A percentile compares a stretch with the other conserved stretches of the same genome.
These are phyloP conservation scores for Tyrophagus putrescentiae DNA, from an alignment of 1,140 invertebrate genomes.

Conservation along the genomic window DNA sequence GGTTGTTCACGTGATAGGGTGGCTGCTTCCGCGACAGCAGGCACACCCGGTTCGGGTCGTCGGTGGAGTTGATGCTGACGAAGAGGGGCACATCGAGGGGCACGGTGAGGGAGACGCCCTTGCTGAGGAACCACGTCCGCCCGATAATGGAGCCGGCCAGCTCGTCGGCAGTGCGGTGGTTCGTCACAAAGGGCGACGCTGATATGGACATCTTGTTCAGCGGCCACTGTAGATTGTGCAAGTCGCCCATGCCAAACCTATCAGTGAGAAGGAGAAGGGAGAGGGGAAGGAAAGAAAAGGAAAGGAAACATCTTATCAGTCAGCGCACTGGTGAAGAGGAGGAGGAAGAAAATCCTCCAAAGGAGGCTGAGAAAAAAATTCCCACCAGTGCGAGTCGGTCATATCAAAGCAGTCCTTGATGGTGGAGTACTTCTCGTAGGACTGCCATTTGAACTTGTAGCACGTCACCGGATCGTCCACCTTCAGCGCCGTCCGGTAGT, in stretches of 20 bases:
- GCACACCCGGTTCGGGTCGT: slow-evolving; percentile 47
- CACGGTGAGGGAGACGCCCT: slow-evolving; percentile 60
- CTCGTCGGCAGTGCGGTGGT: slow-evolving; percentile 44
- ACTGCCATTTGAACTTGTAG: slow-evolving; percentile 65
- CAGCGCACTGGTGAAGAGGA: too few species aligned
- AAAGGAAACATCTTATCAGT: slow-evolving; percentile 6
- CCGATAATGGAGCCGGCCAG: slow-evolving; percentile 52
- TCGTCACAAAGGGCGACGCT: slow-evolving; percentile 62
- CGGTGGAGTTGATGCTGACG: slow-evolving; percentile 34
- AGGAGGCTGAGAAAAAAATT: too few species aligned
- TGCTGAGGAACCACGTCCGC: slow-evolving; percentile 65
- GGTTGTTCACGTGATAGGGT: slow-evolving; percentile 54
- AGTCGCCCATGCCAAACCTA: slow-evolving; percentile 69
- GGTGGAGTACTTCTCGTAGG: slow-evolving; percentile 38
- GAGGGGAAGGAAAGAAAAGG: neutral
- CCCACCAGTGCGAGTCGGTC: slow-evolving; percentile 32
- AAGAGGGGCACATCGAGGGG: slow-evolving; percentile 59
- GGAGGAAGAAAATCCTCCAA: too few species aligned
- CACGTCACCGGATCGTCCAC: slow-evolving; percentile 36
- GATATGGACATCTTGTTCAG: slow-evolving; percentile 53
- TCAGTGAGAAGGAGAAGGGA: slow-evolving; percentile 34
- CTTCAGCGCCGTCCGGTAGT: slow-evolving; percentile 11
- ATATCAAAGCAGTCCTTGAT: slow-evolving; percentile 70
- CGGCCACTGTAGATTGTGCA: slow-evolving; percentile 57
- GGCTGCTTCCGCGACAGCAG: slow-evolving; percentile 49